Percentiles rank a stretch among this genome's conserved stretches.
These are phyloP conservation scores for Siderastrea radians DNA, from an alignment of 92 coral and sea anemone species.

Conservation along the genomic window DNA sequence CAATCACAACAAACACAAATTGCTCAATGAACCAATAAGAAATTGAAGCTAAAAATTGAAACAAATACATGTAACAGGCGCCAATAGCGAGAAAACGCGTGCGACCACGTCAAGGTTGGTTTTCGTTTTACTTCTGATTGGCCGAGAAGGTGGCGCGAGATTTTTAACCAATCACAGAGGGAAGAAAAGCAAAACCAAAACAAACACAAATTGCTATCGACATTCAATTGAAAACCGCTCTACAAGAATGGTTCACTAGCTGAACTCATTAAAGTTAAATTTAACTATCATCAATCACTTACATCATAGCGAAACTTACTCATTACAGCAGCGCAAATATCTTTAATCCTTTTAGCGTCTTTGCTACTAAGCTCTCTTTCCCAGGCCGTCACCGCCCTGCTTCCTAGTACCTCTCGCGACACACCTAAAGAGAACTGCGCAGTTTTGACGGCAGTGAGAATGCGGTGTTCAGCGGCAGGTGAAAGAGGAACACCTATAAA, in stretches of 20 bases:
- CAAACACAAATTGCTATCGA: too few species aligned
- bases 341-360: slow-evolving; percentile 74
- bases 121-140: too few species aligned
- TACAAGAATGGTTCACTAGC: not conserved
- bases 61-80: too few species aligned
- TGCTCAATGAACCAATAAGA: too few species aligned
- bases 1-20: too few species aligned
- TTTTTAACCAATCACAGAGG: too few species aligned
- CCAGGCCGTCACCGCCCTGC: slow-evolving; percentile 68
- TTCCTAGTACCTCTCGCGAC: slow-evolving; percentile 72
- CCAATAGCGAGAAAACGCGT: too few species aligned
- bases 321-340: slow-evolving; percentile 86
- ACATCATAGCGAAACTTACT: slow-evolving; percentile 46
- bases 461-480: slow-evolving; percentile 77
- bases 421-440: slow-evolving; percentile 58
- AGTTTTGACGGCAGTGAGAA: slow-evolving; percentile 67
- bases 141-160: too few species aligned
- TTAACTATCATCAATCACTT: not conserved
- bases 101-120: too few species aligned
- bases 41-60: too few species aligned
- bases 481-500: slow-evolving; percentile 80
- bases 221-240: too few species aligned
- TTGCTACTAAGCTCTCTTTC: slow-evolving; percentile 49
- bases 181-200: too few species aligned
- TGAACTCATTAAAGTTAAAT: not conserved